phyloP scores from a whole-genome alignment of 2,888 invertebrate genomes.

The Lasius platythorax region DNA sequence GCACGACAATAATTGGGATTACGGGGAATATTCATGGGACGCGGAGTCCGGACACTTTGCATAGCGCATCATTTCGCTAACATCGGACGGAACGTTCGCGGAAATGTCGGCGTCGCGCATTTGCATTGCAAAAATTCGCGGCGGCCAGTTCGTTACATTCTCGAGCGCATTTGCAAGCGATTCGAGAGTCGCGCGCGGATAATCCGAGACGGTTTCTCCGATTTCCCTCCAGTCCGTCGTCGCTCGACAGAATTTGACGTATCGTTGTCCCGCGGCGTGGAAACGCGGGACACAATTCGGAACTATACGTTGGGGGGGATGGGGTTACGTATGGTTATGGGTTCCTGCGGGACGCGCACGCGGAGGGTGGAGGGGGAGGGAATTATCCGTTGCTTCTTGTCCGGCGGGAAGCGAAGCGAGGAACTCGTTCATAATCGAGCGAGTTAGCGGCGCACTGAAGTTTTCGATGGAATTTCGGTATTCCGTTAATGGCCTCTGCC shows the following conservation, averaged over 20 bases:
- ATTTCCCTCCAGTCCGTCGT: conserved; percentile 2
- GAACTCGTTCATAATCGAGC: conserved; percentile 60
- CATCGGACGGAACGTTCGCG: conserved; percentile 1
- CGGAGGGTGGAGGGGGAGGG: not conserved
- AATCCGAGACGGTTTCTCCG: conserved; percentile 42
- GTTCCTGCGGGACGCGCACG: conserved; percentile 18
- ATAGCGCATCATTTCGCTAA: conserved; percentile 18
- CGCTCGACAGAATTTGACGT: conserved; percentile 35
- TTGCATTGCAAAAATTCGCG: conserved; percentile 52
- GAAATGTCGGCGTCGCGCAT: conserved; percentile 35
- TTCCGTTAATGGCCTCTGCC: conserved; percentile 62
- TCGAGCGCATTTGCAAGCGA: conserved; percentile 41
- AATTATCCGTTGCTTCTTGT: conserved; percentile 38
- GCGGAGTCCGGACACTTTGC: not conserved
- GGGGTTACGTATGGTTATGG: conserved; percentile 34
- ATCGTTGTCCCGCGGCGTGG: conserved; percentile 38
- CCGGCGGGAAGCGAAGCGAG: conserved; percentile 54
- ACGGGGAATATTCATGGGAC: conserved; percentile 34
- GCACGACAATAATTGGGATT: conserved; percentile 42
- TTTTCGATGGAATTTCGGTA: conserved; percentile 73
- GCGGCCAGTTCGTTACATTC: conserved; percentile 41
- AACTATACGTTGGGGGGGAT: not conserved
- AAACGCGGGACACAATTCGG: conserved; percentile 17
- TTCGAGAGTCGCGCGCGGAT: conserved; percentile 19
- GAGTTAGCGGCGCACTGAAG: conserved; percentile 68